Evolutionary conservation across 2,797 vertebrate species (phyloP), one percentile per base, ranked within the genome.

Genomic region (Eutrigla gurnardus): DNA sequence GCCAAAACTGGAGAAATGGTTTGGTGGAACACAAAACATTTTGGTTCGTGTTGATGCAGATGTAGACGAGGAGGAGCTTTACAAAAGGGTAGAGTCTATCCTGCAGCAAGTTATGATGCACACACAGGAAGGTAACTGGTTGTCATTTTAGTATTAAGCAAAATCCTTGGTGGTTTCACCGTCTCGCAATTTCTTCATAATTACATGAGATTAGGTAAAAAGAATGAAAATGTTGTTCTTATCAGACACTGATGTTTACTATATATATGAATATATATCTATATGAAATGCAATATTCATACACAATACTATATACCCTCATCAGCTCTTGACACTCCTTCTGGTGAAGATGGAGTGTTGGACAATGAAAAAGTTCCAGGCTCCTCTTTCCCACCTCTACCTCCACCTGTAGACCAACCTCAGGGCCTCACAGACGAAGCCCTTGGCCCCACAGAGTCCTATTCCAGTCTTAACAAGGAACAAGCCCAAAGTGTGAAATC

Each of bases 1-100:
- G 97, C 91, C 95, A 57, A 84, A 89, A 71, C 89, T 99, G 60
- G 94, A 98, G 84, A 87, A 92, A 39, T 98, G 97, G 97, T 97
- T 96, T 91, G 94, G 93, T 74, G 84, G 65, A 35, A 88, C 86
- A 76, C 94, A 95, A 73, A 94, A 94, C 70, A 94, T 96, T 91
- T 88, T 99, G 68, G 91, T 95, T 59, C 94, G 88, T 83, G 74
- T 98, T 54, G 92, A 94, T 77, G 97, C 96, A 25, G 95, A 96
- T 76, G 74, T 85, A 67, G 93, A 96, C 0, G 86, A 96, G 77
- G 85, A 84, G 3, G 61, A 90, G 7, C 39, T 99, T 72, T 93
- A 86, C 13, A 90, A 88, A 72, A 93, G 65, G 13, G 86, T 98
- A 75, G 95, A 96, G 80, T 91, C 92, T 39, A 71, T 95, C 57